These are phyloP conservation scores for Clarias fuscus DNA, from an alignment of 2,797 vertebrate species.

Conservation along the genomic window DNA sequence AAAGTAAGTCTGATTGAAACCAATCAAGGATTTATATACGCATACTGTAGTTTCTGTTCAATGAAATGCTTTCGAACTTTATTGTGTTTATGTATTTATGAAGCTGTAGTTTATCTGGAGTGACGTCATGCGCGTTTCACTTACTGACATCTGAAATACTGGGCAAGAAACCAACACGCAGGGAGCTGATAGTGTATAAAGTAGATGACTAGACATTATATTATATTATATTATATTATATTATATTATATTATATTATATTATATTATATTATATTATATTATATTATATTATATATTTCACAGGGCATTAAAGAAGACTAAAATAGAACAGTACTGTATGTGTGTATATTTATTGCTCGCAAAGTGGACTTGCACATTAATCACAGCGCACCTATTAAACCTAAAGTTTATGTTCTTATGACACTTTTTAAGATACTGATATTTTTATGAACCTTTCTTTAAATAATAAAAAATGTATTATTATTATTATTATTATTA, in stretches of 20 bases:
- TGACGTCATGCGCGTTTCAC: background rate
- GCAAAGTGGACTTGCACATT: background rate
- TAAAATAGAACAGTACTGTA: too few species aligned
- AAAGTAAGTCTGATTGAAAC: slow-evolving; percentile 77
- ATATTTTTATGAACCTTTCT: too few species aligned
- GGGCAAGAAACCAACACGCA: background rate
- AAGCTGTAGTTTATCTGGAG: background rate
- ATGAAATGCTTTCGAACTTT: background rate
- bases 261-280: too few species aligned
- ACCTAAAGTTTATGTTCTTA: background rate
- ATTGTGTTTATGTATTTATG: background rate
- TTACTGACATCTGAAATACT: background rate
- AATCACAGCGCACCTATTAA: background rate
- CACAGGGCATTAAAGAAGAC: background rate
- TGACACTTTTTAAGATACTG: too few species aligned
- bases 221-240: too few species aligned
- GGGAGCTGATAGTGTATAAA: background rate
- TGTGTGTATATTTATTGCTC: background rate
- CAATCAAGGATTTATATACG: background rate
- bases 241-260: too few species aligned
- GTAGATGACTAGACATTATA: background rate
- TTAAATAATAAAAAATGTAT: too few species aligned
- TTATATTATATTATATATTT: background rate
- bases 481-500: too few species aligned
- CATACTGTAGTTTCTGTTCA: background rate